phyloP scores from a whole-genome alignment of 2,888 invertebrate genomes.

The Dolichomitus sp. region DNA sequence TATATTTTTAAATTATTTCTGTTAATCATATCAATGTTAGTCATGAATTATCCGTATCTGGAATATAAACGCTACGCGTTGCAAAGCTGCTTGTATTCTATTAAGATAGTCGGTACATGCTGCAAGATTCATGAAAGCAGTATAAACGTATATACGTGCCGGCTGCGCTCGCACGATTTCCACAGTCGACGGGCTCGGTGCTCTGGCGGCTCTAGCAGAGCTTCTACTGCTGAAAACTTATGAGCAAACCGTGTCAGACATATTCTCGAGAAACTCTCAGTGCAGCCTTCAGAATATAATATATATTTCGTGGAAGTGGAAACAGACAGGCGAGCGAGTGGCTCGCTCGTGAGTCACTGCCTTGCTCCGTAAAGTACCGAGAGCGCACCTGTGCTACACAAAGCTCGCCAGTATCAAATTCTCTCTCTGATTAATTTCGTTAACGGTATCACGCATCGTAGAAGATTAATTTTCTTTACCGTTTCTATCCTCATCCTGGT shows the following conservation, averaged over 20 bases:
- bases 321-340: conserved; percentile 46
- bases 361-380: conserved; percentile 21
- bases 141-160: conserved; percentile 50
- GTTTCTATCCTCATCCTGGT: background rate
- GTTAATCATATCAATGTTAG: background rate
- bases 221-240: conserved; percentile 61
- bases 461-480: background rate
- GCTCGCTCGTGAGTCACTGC: conserved; percentile 53
- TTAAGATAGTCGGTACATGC: conserved; percentile 44
- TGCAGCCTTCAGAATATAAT: conserved; percentile 51
- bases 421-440: conserved; percentile 42
- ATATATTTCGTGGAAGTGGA: conserved; percentile 38
- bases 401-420: conserved; percentile 16
- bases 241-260: conserved; percentile 64
- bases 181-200: conserved; percentile 16
- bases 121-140: conserved; percentile 56
- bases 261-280: conserved; percentile 55
- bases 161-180: conserved; percentile 49
- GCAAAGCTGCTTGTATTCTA: conserved; percentile 53
- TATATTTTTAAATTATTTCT: background rate
- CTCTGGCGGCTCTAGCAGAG: background rate
- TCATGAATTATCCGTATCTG: background rate
- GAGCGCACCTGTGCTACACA: conserved; percentile 20
- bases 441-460: conserved; percentile 35
- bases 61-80: conserved; percentile 6